A percentile compares a stretch with the other conserved stretches of the same genome.
These are phyloP conservation scores for Sebastes reedi DNA, from an alignment of 2,797 vertebrate genomes.

Conservation along the genomic window DNA sequence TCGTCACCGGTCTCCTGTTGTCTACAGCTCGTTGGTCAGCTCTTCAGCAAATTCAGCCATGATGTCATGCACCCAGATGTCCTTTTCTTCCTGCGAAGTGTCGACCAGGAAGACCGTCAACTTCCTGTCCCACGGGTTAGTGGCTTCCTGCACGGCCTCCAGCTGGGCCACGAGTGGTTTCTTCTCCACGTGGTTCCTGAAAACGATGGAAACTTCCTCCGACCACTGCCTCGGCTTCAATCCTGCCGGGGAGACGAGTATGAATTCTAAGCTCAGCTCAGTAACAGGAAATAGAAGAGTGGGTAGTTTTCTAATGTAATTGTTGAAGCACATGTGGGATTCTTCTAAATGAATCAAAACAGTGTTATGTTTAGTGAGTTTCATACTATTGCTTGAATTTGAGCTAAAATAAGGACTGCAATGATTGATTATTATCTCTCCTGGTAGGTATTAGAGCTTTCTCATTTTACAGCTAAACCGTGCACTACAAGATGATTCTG, in stretches of 20 bases:
- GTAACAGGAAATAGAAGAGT: background rate
- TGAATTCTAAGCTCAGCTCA: background rate
- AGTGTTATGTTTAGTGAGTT: background rate
- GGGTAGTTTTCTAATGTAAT: background rate
- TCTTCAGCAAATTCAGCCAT: slow-evolving; percentile 92
- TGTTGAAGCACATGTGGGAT: background rate
- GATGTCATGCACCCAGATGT: slow-evolving; percentile 97
- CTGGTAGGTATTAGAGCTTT: background rate
- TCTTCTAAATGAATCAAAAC: background rate
- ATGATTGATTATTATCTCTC: no score
- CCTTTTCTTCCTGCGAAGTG: slow-evolving; percentile 91
- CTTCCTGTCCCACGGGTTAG: slow-evolving; percentile 90
- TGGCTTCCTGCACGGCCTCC: slow-evolving; percentile 85
- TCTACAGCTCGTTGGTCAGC: slow-evolving; percentile 70
- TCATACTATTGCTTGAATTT: no score
- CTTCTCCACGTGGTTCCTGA: slow-evolving; percentile 97
- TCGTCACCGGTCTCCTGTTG: background rate
- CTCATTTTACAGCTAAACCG: no score
- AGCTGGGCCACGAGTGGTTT: slow-evolving; percentile 95
- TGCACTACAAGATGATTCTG: no score
- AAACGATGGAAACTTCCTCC: slow-evolving; percentile 95
- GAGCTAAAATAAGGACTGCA: no score
- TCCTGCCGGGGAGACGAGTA: slow-evolving; percentile 73
- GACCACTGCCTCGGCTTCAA: slow-evolving; percentile 92
- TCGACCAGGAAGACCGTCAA: slow-evolving; percentile 92